Evolutionary conservation across 2,113 vertebrate species (phyloP).

Genomic region (Pseudopipra pipra): DNA sequence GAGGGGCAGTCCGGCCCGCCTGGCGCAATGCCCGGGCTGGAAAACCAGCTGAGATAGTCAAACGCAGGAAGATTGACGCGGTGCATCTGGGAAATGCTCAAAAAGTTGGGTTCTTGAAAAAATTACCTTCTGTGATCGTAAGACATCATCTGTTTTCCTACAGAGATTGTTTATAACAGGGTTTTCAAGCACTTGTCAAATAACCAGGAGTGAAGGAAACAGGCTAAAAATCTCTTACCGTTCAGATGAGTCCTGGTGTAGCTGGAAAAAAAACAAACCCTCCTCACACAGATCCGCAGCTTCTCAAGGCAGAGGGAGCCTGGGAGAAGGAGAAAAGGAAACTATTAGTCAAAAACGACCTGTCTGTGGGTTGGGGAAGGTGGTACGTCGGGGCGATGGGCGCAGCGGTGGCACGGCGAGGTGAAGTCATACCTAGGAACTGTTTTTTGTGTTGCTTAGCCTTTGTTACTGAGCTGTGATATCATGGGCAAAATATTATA

Average conservation of each 20-base stretch:
- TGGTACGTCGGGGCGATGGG: background rate
- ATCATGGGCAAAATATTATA: conserved; percentile 88
- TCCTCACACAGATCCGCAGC: conserved; percentile 44
- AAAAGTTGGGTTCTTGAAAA: conserved; percentile 67
- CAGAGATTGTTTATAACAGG: conserved; percentile 62
- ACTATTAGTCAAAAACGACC: conserved; percentile 31
- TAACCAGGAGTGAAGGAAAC: conserved; percentile 66
- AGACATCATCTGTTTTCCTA: conserved; percentile 55
- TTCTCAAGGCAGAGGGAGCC: conserved; percentile 62
- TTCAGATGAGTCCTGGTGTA: conserved; percentile 35
- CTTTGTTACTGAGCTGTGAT: conserved; percentile 84
- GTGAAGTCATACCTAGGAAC: conserved; percentile 82
- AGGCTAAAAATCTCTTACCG: conserved; percentile 55
- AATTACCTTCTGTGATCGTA: conserved; percentile 63
- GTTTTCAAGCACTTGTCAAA: conserved; percentile 67
- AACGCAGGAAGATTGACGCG: conserved; percentile 58
- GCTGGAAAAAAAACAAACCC: conserved; percentile 49
- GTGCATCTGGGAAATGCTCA: conserved; percentile 48
- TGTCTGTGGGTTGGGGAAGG: conserved; percentile 56
- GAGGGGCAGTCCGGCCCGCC: conserved; percentile 63
- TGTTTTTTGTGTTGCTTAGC: conserved; percentile 67
- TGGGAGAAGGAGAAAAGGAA: conserved; percentile 60
- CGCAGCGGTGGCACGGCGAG: conserved; percentile 44
- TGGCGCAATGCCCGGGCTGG: conserved; percentile 68
- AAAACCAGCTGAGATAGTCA: conserved; percentile 72